These are phyloP conservation scores for Laticauda colubrina DNA, from an alignment of 2,113 vertebrate species.

Conservation along the genomic window DNA sequence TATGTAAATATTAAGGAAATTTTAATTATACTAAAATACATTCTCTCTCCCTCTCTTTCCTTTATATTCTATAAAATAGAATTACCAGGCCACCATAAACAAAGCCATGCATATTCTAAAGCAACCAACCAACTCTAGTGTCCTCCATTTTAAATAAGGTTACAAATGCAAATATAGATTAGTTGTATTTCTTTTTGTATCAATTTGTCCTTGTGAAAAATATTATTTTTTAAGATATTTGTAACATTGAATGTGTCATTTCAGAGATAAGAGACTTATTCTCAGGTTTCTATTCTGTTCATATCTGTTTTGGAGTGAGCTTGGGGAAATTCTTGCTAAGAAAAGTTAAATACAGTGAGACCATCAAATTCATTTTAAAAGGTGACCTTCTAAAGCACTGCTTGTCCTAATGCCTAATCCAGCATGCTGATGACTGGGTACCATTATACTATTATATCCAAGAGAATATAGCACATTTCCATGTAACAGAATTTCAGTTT, in stretches of 20 bases:
- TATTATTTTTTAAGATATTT: background rate
- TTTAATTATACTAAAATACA: background rate
- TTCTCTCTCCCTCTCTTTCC: background rate
- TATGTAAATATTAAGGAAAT: background rate
- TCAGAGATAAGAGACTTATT: background rate
- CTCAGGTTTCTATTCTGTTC: background rate
- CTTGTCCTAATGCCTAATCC: background rate
- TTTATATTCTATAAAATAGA: background rate
- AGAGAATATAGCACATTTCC: background rate
- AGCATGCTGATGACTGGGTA: background rate
- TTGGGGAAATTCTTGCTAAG: background rate
- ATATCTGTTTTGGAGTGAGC: background rate
- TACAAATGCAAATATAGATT: background rate
- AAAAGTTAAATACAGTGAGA: background rate
- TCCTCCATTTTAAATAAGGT: background rate
- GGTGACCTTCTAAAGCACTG: background rate
- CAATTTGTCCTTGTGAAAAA: background rate
- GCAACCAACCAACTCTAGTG: background rate
- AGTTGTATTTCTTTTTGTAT: background rate
- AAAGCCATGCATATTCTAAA: background rate
- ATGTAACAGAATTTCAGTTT: background rate
- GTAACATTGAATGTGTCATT: background rate
- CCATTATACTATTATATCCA: background rate
- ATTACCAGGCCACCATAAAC: background rate
- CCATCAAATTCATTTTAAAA: background rate